Evolutionary conservation across 2,888 invertebrate species (phyloP).

Genomic region (Diaperis boleti): DNA sequence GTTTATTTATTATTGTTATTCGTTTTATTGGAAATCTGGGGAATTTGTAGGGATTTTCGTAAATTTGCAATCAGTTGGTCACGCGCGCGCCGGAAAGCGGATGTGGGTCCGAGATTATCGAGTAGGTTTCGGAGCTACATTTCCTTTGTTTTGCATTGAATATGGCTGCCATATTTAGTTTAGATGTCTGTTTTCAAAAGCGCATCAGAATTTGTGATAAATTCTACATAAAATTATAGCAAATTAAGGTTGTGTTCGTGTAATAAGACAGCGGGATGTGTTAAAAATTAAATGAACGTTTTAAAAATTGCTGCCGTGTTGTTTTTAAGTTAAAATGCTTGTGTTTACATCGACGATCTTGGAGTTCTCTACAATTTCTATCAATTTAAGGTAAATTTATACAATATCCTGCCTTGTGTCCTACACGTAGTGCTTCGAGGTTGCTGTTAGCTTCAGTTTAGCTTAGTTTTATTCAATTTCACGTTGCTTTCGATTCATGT

Average conservation of each 20-base stretch:
- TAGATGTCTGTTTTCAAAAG: constrained; percentile 83
- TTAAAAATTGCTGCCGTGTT: constrained; percentile 64
- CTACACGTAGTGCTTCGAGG: neutral
- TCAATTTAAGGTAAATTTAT: constrained; percentile 69
- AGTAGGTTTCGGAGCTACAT: constrained; percentile 66
- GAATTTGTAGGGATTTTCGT: constrained; percentile 10
- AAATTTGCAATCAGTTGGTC: constrained; percentile 20
- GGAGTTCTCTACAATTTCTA: constrained; percentile 74
- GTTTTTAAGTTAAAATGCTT: constrained; percentile 70
- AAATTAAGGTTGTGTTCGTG: constrained; percentile 60
- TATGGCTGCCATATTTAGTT: constrained; percentile 90
- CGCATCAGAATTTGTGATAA: constrained; percentile 63
- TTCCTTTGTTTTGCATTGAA: constrained; percentile 83
- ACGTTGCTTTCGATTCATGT: constrained; percentile 34
- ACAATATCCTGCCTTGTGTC: constrained; percentile 5
- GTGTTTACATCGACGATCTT: constrained; percentile 83
- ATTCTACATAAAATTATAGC: constrained; percentile 63
- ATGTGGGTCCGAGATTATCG: constrained; percentile 64
- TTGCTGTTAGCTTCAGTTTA: neutral
- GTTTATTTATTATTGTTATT: constrained; percentile 8
- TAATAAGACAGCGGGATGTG: constrained; percentile 64
- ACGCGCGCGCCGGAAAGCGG: constrained; percentile 59
- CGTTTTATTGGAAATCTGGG: neutral
- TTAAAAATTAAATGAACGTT: constrained; percentile 63
- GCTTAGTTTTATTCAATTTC: constrained; percentile 1